Evolutionary conservation across 2,797 vertebrate species (phyloP).

Genomic region (Crocidura indochinensis): DNA sequence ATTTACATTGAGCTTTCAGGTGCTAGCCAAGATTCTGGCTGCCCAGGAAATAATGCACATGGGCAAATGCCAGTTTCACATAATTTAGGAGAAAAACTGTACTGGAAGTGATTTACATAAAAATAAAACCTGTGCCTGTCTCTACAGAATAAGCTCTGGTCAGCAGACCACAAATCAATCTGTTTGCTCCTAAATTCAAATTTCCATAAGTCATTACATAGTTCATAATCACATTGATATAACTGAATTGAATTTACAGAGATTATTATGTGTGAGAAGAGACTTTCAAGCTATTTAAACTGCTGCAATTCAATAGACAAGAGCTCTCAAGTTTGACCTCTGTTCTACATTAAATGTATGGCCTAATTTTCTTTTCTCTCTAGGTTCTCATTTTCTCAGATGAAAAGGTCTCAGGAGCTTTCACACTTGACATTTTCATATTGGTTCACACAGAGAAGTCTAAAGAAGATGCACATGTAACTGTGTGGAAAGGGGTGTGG

Average conservation of each 20-base stretch:
- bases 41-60: constrained; percentile 75
- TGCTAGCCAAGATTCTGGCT: constrained; percentile 61
- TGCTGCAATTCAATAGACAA: constrained; percentile 78
- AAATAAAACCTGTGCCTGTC: constrained; percentile 80
- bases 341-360: constrained; percentile 80
- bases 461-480: not conserved
- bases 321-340: constrained; percentile 76
- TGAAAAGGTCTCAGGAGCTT: constrained; percentile 32
- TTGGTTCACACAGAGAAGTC: not conserved
- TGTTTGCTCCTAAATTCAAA: constrained; percentile 87
- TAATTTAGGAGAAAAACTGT: constrained; percentile 79
- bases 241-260: constrained; percentile 84
- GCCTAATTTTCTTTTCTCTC: constrained; percentile 77
- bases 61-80: constrained; percentile 76
- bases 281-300: constrained; percentile 78
- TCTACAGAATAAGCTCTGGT: constrained; percentile 78
- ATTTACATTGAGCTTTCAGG: constrained; percentile 55
- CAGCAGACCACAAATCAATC: constrained; percentile 87
- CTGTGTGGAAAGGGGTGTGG: not conserved
- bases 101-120: constrained; percentile 83
- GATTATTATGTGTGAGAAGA: constrained; percentile 80
- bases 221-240: constrained; percentile 86
- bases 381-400: constrained; percentile 67
- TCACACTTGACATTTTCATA: constrained; percentile 1
- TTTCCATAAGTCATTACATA: constrained; percentile 89